These are phyloP conservation scores for Stegophylla sp. DNA, from an alignment of 2,888 invertebrate species.

Conservation along the genomic window DNA sequence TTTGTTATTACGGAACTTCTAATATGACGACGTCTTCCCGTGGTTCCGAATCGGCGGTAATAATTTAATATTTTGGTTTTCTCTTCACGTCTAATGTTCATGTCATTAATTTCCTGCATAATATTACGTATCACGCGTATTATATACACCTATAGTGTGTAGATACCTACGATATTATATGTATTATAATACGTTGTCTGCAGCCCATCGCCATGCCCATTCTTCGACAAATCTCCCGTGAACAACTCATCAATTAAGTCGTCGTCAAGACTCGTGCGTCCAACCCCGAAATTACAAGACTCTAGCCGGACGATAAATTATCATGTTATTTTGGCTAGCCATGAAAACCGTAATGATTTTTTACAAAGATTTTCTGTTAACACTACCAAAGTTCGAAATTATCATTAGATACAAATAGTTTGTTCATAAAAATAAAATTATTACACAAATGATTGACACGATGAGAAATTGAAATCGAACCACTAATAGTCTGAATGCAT, in stretches of 20 bases:
- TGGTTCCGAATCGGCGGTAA: neutral
- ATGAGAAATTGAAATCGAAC: too few species aligned
- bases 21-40: too few species aligned
- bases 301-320: neutral
- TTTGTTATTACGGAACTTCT: neutral
- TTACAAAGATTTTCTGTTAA: too few species aligned
- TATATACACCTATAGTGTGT: neutral
- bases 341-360: too few species aligned
- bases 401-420: too few species aligned
- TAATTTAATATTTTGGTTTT: constrained; percentile 45
- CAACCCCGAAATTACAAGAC: neutral
- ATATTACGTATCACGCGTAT: too few species aligned
- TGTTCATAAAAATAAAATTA: too few species aligned
- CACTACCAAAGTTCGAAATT: too few species aligned
- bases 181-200: neutral
- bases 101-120: constrained; percentile 40
- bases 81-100: constrained; percentile 4
- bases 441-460: too few species aligned
- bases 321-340: neutral
- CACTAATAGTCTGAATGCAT: too few species aligned
- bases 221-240: constrained; percentile 30
- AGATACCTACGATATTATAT: too few species aligned
- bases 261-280: constrained; percentile 1
- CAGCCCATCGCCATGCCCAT: neutral
- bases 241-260: constrained; percentile 35